Percentiles rank a stretch among this genome's conserved stretches.
phyloP scores from a whole-genome alignment of 2,797 vertebrate species.

The Lutjanus campechanus region DNA sequence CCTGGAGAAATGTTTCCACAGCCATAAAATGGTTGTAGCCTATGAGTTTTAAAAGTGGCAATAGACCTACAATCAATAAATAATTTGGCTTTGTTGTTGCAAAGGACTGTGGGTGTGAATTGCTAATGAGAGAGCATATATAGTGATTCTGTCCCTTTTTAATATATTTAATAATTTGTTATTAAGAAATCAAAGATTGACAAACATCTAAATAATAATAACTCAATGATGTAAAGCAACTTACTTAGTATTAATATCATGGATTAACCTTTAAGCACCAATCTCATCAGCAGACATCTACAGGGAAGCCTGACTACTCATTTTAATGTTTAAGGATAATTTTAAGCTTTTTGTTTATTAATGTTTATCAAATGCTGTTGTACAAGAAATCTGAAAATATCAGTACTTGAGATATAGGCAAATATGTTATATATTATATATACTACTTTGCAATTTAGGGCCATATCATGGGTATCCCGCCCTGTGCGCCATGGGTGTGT shows the following conservation, averaged over 20 bases:
- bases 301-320: not conserved
- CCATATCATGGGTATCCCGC: too few species aligned
- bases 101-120: constrained; percentile 42
- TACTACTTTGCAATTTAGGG: too few species aligned
- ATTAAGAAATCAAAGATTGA: not conserved
- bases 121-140: constrained; percentile 13
- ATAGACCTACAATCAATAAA: constrained; percentile 73
- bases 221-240: not conserved
- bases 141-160: constrained; percentile 2
- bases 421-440: too few species aligned
- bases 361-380: not conserved
- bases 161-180: constrained; percentile 16
- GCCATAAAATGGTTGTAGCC: constrained; percentile 56
- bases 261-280: not conserved
- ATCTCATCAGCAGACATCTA: not conserved
- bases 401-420: too few species aligned
- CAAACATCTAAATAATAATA: not conserved
- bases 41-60: constrained; percentile 60
- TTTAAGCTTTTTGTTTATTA: not conserved
- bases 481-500: too few species aligned
- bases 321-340: not conserved
- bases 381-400: too few species aligned
- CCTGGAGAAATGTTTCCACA: constrained; percentile 68
- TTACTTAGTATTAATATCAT: not conserved
- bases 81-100: constrained; percentile 65